phyloP scores from a whole-genome alignment of 2,797 vertebrate genomes.

The Phrynocephalus guinanensis region DNA sequence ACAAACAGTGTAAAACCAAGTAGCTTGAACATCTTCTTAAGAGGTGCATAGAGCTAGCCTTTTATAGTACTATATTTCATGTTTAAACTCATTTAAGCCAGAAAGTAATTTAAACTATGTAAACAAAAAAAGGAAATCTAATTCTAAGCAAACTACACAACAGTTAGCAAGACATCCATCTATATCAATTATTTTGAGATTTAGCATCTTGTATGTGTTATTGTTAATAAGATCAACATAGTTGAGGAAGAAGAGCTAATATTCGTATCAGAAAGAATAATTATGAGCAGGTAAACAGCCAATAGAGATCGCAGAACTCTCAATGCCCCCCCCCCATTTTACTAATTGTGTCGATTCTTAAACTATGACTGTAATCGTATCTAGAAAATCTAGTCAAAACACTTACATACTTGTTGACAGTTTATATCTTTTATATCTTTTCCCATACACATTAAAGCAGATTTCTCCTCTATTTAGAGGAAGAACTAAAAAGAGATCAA shows the following conservation, averaged over 20 bases:
- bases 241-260: neutral
- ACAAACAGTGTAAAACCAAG: neutral
- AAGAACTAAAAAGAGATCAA: neutral
- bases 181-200: neutral
- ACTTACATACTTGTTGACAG: neutral
- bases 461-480: neutral
- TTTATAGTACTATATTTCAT: neutral
- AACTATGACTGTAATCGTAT: neutral
- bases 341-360: neutral
- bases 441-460: neutral
- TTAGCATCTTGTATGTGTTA: neutral
- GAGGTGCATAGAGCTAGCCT: neutral
- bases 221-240: slow-evolving; percentile 17
- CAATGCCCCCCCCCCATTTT: neutral
- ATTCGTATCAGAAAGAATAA: neutral
- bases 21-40: neutral
- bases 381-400: neutral
- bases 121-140: neutral
- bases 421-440: neutral
- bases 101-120: slow-evolving; percentile 15
- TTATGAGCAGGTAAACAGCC: neutral
- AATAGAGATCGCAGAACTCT: neutral
- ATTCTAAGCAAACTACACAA: fast-evolving
- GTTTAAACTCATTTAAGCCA: neutral
- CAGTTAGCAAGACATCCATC: neutral